Evolutionary conservation across 1,140 invertebrate species (phyloP).

Genomic region (Diorhabda elongata): DNA sequence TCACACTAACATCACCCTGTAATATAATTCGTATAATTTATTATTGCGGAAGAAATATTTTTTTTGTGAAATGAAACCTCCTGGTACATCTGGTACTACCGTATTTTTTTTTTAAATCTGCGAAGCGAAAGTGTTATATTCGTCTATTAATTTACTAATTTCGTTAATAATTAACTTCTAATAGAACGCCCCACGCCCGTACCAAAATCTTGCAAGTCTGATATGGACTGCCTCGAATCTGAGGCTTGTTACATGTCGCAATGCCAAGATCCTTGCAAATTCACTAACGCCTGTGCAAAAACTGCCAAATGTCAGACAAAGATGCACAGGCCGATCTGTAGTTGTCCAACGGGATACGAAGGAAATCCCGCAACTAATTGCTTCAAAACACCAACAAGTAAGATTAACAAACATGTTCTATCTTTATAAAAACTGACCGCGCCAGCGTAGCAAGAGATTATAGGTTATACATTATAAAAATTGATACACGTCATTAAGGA

Average conservation of each 20-base stretch:
- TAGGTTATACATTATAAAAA: too few relatives aligned
- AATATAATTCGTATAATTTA: too few relatives aligned
- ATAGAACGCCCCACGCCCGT: conserved; percentile 57
- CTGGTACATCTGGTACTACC: too few relatives aligned
- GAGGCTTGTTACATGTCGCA: conserved; percentile 70
- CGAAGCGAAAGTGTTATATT: conserved; percentile 3
- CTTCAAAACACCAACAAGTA: conserved; percentile 66
- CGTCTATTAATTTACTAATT: conserved; percentile 25
- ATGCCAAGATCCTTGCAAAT: conserved; percentile 70
- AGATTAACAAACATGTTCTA: conserved; percentile 46
- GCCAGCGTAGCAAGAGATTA: too few relatives aligned
- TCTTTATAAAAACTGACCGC: too few relatives aligned
- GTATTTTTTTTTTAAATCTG: too few relatives aligned
- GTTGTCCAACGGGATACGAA: conserved; percentile 67
- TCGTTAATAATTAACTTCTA: conserved; percentile 35
- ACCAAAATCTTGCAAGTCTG: conserved; percentile 66
- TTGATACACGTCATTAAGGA: too few relatives aligned
- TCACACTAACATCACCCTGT: too few relatives aligned
- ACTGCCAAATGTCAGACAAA: conserved; percentile 67
- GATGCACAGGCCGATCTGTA: conserved; percentile 73
- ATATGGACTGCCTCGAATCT: conserved; percentile 68
- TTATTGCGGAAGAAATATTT: too few relatives aligned
- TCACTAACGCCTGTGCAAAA: conserved; percentile 67
- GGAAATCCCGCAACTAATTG: conserved; percentile 73
- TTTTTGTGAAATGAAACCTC: too few relatives aligned